These are phyloP conservation scores for Pelagia noctiluca DNA, from an alignment of 30 jellyfish, hydroid and myxozoan genomes.

Conservation along the genomic window DNA sequence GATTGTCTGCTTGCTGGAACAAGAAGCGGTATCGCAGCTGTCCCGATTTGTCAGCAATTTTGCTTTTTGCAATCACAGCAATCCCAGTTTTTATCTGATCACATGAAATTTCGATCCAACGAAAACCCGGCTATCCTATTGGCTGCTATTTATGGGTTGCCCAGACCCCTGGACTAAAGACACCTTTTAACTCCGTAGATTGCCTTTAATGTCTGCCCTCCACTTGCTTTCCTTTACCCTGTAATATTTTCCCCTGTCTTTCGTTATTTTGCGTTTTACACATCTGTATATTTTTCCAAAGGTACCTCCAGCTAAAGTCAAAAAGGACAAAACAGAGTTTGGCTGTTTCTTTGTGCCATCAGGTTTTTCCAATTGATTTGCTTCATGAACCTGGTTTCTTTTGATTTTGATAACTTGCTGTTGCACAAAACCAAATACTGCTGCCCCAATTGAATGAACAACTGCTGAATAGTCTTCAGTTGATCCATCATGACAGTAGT, in stretches of 20 bases:
- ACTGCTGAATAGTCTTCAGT: no score
- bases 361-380: slow-evolving; percentile 2
- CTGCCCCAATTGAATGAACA: slow-evolving; percentile 2
- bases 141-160: no score
- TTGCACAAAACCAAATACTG: background rate
- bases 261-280: background rate
- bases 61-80: no score
- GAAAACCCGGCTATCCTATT: no score
- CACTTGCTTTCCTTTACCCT: background rate
- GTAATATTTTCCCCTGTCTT: background rate
- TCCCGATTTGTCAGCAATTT: no score
- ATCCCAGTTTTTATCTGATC: no score
- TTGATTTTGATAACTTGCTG: slow-evolving; percentile 2
- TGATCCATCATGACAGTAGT: no score
- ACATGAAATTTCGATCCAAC: no score
- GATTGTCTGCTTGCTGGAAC: no score
- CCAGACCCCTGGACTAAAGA: no score
- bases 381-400: slow-evolving; percentile 2
- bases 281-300: background rate
- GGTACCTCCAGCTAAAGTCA: slow-evolving; percentile 3
- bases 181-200: no score
- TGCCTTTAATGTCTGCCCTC: background rate
- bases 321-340: background rate
- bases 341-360: background rate
- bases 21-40: no score